Evolutionary conservation across 2,113 vertebrate genomes (phyloP).

Genomic region (Tinamus guttatus): DNA sequence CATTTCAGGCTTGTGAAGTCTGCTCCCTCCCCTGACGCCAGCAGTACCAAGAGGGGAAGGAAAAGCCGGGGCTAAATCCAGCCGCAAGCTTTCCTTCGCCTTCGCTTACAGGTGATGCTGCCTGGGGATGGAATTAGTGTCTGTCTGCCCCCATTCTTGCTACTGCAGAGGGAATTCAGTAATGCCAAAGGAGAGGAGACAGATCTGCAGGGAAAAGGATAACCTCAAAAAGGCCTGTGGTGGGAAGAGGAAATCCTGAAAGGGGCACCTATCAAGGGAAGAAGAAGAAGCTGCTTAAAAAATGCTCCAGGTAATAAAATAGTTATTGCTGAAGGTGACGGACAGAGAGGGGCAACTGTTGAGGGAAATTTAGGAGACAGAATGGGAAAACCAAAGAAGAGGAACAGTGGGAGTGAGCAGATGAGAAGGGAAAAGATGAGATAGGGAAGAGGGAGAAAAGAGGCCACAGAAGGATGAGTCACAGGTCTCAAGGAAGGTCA

Average conservation of each 20-base stretch:
- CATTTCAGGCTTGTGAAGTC: not conserved
- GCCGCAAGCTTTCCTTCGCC: not conserved
- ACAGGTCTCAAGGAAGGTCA: not conserved
- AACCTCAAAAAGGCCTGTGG: not conserved
- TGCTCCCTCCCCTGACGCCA: not conserved
- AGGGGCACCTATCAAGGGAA: not conserved
- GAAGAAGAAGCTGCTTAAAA: not conserved
- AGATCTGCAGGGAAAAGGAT: not conserved
- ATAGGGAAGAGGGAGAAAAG: not conserved
- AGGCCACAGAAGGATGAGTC: not conserved
- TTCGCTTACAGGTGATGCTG: not conserved
- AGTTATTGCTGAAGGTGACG: not conserved
- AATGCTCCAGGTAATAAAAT: not conserved
- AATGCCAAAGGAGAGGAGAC: not conserved
- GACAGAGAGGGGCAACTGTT: not conserved
- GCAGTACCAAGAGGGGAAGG: not conserved
- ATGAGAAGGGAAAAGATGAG: not conserved
- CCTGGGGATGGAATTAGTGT: not conserved
- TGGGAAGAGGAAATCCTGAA: not conserved
- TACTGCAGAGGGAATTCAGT: not conserved
- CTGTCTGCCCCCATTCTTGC: not conserved
- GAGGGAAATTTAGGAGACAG: conserved; percentile 1
- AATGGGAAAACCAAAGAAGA: not conserved
- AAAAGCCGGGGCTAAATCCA: not conserved
- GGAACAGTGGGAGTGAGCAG: not conserved